Conservation (phyloP, 2,888 invertebrate species). For the Pyrrhia umbra region DNA sequence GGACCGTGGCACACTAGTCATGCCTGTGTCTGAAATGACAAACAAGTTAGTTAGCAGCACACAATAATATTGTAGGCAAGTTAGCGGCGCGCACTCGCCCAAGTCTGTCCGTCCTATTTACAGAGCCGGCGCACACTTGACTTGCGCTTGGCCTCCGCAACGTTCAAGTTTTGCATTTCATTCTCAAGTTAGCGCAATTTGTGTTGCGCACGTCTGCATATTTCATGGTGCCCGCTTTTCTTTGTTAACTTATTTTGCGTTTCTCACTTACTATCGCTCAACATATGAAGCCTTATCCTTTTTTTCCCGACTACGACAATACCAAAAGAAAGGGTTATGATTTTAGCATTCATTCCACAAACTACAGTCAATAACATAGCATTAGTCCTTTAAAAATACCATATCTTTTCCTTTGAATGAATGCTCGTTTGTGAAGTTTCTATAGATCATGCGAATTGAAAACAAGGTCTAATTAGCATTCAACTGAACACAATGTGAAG, state of each 20-base stretch:
- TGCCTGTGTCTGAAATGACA: constrained; percentile 70
- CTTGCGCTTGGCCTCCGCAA: constrained; percentile 78
- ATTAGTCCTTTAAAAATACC: constrained; percentile 7
- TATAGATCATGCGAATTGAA: constrained; percentile 35
- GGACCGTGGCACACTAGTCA: constrained; percentile 63
- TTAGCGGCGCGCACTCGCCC: constrained; percentile 65
- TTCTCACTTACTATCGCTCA: constrained; percentile 60
- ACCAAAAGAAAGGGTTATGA: too few species aligned
- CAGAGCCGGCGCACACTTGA: constrained; percentile 77
- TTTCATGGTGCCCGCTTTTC: constrained; percentile 71
- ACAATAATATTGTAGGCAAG: constrained; percentile 76
- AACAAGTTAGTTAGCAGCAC: constrained; percentile 75
- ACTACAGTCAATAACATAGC: constrained; percentile 10
- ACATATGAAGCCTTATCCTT: constrained; percentile 29
- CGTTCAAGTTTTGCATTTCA: constrained; percentile 82
- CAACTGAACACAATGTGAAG: constrained; percentile 31
- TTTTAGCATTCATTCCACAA: too few species aligned
- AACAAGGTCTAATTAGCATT: constrained; percentile 41
- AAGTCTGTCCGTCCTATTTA: constrained; percentile 76
- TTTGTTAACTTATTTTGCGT: constrained; percentile 73
- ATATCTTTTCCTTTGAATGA: not conserved
- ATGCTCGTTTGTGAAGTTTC: constrained; percentile 1
- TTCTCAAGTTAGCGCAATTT: constrained; percentile 84
- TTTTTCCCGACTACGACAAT: too few species aligned
- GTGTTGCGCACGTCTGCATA: constrained; percentile 81